Percentiles rank a stretch among this genome's conserved stretches.
Evolutionary conservation across 2,113 vertebrate species (phyloP).

Genomic region (Passer montanus): DNA sequence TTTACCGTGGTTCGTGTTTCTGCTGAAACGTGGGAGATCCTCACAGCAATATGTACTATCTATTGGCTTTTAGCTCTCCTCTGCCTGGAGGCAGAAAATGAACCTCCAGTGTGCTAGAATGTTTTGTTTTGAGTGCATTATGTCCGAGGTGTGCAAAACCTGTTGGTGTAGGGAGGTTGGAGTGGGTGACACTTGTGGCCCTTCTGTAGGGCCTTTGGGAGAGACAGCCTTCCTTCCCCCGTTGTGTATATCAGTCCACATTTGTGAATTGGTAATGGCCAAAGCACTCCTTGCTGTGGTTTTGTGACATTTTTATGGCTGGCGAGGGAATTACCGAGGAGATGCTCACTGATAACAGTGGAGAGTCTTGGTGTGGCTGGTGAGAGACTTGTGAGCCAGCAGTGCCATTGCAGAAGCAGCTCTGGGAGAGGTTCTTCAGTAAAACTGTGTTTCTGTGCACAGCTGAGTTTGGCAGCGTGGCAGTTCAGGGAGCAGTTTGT

Average conservation of each 20-base stretch:
- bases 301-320: background rate
- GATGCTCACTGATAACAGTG: accelerated
- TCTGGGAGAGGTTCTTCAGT: background rate
- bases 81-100: background rate
- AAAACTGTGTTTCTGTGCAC: background rate
- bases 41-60: background rate
- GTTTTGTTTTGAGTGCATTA: accelerated
- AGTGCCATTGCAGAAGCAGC: background rate
- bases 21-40: background rate
- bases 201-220: background rate
- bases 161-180: background rate
- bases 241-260: accelerated
- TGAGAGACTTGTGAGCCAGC: background rate
- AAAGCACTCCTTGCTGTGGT: background rate
- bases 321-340: background rate
- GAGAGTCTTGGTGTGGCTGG: background rate
- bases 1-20: background rate
- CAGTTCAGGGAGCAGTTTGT: background rate
- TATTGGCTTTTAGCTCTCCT: background rate
- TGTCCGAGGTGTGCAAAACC: background rate
- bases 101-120: background rate
- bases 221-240: background rate
- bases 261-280: no score
- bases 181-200: background rate
- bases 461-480: background rate